Evolutionary conservation across 2,113 vertebrate genomes (phyloP).

Genomic region (Sigmodon hispidus): DNA sequence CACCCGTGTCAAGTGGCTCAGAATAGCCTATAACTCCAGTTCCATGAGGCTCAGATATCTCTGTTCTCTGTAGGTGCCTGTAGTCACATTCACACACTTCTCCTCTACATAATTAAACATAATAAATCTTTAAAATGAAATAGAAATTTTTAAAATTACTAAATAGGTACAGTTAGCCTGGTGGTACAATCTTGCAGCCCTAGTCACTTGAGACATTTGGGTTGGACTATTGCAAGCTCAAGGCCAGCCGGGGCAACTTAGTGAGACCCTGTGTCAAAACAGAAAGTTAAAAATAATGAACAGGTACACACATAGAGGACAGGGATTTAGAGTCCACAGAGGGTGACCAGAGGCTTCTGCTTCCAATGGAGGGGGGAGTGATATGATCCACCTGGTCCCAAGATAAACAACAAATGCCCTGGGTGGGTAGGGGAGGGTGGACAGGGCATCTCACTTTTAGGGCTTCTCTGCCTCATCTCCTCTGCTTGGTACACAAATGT

Average conservation of each 20-base stretch:
- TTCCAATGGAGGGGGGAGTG: not conserved
- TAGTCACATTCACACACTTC: not conserved
- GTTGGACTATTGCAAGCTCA: not conserved
- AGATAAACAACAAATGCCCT: too few relatives aligned
- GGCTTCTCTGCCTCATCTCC: not conserved
- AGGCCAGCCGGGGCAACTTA: not conserved
- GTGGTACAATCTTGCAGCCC: not conserved
- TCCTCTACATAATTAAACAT: not conserved
- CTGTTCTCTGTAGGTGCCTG: not conserved
- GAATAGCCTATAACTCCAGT: not conserved
- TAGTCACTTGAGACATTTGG: not conserved
- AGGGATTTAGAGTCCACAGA: too few relatives aligned
- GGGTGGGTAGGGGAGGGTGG: not conserved
- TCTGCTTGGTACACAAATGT: accelerated
- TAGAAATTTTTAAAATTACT: not conserved
- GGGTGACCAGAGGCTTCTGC: not conserved
- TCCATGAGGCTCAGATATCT: not conserved
- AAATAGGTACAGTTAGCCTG: not conserved
- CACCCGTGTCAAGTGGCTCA: not conserved
- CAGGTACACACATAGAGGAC: not conserved
- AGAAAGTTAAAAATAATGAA: not conserved
- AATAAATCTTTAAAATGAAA: not conserved
- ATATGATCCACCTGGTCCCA: not conserved
- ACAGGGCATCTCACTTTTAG: not conserved
- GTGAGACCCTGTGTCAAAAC: not conserved